phyloP scores from a whole-genome alignment of 1,140 invertebrate species.

The Lamellibrachia luymesi region DNA sequence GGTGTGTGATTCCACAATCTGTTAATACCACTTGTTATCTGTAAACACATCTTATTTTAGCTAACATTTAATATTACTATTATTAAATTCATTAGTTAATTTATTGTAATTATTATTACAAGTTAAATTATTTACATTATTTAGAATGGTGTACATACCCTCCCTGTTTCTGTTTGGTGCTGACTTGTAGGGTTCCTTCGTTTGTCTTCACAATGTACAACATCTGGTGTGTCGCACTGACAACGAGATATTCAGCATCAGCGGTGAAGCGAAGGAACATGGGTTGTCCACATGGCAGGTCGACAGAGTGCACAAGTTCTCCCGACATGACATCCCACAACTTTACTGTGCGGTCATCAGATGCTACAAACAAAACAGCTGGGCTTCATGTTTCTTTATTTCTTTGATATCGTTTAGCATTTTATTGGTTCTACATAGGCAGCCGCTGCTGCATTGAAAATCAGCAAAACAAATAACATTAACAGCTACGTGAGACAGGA shows the following conservation, averaged over 20 bases:
- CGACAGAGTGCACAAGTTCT: neutral
- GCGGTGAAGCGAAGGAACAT: neutral
- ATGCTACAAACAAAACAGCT: constrained; percentile 4
- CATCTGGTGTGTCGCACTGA: neutral
- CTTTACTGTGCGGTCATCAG: constrained; percentile 21
- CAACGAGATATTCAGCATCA: neutral
- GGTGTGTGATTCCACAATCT: too few relatives aligned
- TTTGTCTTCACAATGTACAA: neutral
- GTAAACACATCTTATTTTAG: too few relatives aligned
- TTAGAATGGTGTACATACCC: neutral
- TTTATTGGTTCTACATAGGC: too few relatives aligned
- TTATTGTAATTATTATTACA: neutral
- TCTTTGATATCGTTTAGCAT: too few relatives aligned
- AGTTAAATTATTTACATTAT: neutral
- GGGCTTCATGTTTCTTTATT: neutral
- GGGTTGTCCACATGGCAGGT: neutral
- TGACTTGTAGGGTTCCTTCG: neutral
- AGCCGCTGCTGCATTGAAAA: neutral
- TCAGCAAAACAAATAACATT: neutral
- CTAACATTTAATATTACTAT: neutral
- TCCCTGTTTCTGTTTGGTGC: neutral
- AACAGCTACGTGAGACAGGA: neutral
- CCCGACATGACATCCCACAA: constrained; percentile 12
- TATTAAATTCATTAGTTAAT: neutral
- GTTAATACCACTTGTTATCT: too few relatives aligned